phyloP scores from a whole-genome alignment of 2,888 invertebrate genomes.

The Parelbella ahira region DNA sequence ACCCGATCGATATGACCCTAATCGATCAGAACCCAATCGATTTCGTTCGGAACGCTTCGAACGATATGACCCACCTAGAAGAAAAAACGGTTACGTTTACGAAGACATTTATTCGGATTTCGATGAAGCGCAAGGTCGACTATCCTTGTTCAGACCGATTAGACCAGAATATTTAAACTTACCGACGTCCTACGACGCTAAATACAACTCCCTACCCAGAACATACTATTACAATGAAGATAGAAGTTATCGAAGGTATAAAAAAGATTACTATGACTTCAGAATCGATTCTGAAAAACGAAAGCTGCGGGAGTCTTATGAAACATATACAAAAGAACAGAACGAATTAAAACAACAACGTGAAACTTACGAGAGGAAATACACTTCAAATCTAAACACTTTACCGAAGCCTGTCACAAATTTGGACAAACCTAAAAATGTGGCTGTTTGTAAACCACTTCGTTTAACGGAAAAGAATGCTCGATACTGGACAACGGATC shows the following conservation, averaged over 20 bases:
- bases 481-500: constrained; percentile 68
- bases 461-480: constrained; percentile 61
- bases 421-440: constrained; percentile 51
- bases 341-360: constrained; percentile 29
- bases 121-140: constrained; percentile 69
- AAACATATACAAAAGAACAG: constrained; percentile 42
- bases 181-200: constrained; percentile 59
- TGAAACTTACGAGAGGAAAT: constrained; percentile 30
- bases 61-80: constrained; percentile 50
- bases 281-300: constrained; percentile 60
- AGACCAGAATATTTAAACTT: constrained; percentile 72
- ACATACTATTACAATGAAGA: constrained; percentile 64
- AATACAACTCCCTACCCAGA: constrained; percentile 69
- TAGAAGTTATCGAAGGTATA: constrained; percentile 46
- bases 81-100: constrained; percentile 71
- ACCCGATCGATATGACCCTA: constrained; percentile 31
- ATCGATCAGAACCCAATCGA: constrained; percentile 27
- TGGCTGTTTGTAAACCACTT: constrained; percentile 69
- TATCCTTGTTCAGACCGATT: constrained; percentile 72
- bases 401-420: constrained; percentile 6
- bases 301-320: constrained; percentile 49
- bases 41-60: constrained; percentile 37
- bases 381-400: constrained; percentile 29
- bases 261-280: constrained; percentile 70
- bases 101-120: constrained; percentile 77